Evolutionary conservation across 2,888 invertebrate species (phyloP).

Genomic region (Ommatoiulus sabulosus): DNA sequence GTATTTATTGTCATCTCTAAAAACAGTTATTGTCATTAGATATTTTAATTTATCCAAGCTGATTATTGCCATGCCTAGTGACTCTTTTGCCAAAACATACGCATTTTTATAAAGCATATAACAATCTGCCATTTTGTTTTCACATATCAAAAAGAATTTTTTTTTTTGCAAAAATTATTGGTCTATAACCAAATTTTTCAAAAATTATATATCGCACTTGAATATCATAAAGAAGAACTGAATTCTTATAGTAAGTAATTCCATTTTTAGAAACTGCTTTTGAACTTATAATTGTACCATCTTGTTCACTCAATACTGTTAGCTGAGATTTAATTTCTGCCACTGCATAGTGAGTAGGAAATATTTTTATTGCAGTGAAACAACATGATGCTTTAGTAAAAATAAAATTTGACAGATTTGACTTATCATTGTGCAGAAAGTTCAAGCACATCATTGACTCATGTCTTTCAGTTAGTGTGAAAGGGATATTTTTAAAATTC

Average conservation of each 20-base stretch:
- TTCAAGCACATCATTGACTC: slow-evolving; percentile 16
- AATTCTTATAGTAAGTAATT: background rate
- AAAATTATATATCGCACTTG: too few relatives aligned
- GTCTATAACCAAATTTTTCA: too few relatives aligned
- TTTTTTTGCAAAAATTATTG: too few relatives aligned
- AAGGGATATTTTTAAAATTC: slow-evolving; percentile 47
- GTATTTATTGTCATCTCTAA: too few relatives aligned
- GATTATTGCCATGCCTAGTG: too few relatives aligned
- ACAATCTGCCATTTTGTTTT: too few relatives aligned
- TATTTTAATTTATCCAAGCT: too few relatives aligned
- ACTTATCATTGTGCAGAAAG: background rate
- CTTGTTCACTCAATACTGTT: background rate
- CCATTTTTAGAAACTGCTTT: background rate
- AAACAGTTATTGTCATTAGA: too few relatives aligned
- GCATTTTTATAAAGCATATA: too few relatives aligned
- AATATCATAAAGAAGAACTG: background rate
- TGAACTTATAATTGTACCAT: background rate
- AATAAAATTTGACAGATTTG: background rate
- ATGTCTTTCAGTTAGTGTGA: background rate
- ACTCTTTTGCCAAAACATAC: too few relatives aligned
- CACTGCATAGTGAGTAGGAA: background rate
- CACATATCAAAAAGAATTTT: too few relatives aligned
- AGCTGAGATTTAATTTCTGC: background rate
- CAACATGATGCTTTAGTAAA: background rate
- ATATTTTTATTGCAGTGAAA: background rate